phyloP scores from a whole-genome alignment of 2,888 invertebrate genomes.

The Sepioteuthis lessoniana region DNA sequence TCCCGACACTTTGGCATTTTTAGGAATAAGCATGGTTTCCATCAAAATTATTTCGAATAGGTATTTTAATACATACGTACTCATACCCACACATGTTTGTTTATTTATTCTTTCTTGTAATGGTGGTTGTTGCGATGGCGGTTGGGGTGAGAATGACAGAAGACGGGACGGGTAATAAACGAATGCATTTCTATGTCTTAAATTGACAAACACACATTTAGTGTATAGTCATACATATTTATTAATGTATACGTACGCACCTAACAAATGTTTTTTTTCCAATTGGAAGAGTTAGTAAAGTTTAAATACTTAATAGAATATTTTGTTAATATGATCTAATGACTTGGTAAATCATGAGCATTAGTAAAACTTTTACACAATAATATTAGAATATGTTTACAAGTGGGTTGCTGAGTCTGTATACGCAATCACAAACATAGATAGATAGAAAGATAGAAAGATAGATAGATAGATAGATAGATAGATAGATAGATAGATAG shows the following conservation, averaged over 20 bases:
- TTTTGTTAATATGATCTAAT: no score
- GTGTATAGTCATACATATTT: no score
- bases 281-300: no score
- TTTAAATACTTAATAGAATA: no score
- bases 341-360: no score
- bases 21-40: background rate
- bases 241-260: no score
- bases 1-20: background rate
- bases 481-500: background rate
- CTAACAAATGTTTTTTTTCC: no score
- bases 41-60: background rate
- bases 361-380: no score
- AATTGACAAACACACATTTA: background rate
- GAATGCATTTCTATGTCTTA: background rate
- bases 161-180: background rate
- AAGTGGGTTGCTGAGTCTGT: no score
- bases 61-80: background rate
- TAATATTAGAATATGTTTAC: no score
- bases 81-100: background rate
- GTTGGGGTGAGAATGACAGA: no score
- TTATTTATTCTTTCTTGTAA: background rate
- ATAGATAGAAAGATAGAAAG: background rate
- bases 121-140: background rate
- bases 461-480: background rate
- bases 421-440: no score